A percentile compares a stretch with the other conserved stretches of the same genome.
Evolutionary conservation across 2,888 invertebrate species (phyloP).

Genomic region (Caenorhabditis doughertyi): DNA sequence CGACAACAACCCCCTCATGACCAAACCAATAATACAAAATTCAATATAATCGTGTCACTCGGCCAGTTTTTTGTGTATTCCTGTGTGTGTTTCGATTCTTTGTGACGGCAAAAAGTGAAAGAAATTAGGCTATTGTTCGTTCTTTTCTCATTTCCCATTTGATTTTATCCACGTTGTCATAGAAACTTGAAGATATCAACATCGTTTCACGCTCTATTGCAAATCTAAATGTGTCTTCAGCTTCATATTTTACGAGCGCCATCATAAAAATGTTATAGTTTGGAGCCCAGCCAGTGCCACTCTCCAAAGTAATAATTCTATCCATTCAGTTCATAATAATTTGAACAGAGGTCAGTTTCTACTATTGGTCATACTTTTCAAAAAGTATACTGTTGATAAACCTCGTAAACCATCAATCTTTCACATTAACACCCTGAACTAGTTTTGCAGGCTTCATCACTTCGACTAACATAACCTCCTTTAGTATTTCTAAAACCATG

Average conservation of each 20-base stretch:
- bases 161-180: conserved; percentile 40
- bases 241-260: conserved; percentile 21
- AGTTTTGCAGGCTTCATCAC: too few species aligned
- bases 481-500: too few species aligned
- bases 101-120: not conserved
- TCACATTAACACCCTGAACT: not conserved
- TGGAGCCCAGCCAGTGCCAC: conserved; percentile 35
- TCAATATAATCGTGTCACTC: conserved; percentile 35
- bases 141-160: not conserved
- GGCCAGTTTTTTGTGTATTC: not conserved
- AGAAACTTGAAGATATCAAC: conserved; percentile 41
- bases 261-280: conserved; percentile 38
- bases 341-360: too few species aligned
- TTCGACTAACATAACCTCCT: too few species aligned
- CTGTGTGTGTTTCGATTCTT: conserved; percentile 21
- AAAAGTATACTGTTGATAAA: not conserved
- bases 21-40: conserved; percentile 42
- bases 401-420: not conserved
- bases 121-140: not conserved
- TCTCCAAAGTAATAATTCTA: conserved; percentile 8
- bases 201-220: not conserved
- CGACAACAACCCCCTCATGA: conserved; percentile 13
- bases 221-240: not conserved
- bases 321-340: not conserved
- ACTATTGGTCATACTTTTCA: too few species aligned